Percentiles rank a stretch among this genome's conserved stretches.
phyloP scores from a whole-genome alignment of 2,888 invertebrate species.

The Agrotis segetum region DNA sequence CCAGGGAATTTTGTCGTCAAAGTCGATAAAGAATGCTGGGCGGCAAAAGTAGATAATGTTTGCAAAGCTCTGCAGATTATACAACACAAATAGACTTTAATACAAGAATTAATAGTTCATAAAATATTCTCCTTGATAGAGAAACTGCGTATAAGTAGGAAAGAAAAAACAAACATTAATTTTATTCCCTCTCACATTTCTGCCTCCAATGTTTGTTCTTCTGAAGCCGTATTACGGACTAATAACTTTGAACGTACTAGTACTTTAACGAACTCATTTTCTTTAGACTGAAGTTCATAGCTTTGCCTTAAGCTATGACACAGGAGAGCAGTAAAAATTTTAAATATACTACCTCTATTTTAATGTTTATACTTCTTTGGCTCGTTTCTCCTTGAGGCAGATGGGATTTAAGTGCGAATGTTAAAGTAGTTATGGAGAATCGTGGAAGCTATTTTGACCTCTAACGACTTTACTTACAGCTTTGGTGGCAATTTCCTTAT shows the following conservation, averaged over 20 bases:
- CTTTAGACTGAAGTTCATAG: slow-evolving; percentile 16
- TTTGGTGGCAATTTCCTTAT: slow-evolving; percentile 25
- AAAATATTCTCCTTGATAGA: slow-evolving; percentile 22
- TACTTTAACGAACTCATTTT: slow-evolving; percentile 47
- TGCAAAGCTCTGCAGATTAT: neutral
- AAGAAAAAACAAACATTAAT: neutral
- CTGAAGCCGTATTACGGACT: slow-evolving; percentile 9
- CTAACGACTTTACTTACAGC: slow-evolving; percentile 20
- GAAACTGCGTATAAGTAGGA: neutral
- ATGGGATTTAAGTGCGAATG: slow-evolving; percentile 19
- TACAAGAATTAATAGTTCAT: slow-evolving; percentile 22
- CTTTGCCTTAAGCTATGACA: slow-evolving; percentile 45
- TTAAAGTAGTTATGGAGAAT: slow-evolving; percentile 16
- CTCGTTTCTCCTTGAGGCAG: slow-evolving; percentile 26
- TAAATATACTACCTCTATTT: slow-evolving; percentile 45
- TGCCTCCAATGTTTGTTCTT: slow-evolving; percentile 28
- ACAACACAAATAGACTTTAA: slow-evolving; percentile 7
- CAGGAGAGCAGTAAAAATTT: slow-evolving; percentile 31
- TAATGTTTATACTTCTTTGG: slow-evolving; percentile 38
- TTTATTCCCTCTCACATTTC: slow-evolving; percentile 6
- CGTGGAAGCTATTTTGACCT: slow-evolving; percentile 24
- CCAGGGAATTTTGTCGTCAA: neutral
- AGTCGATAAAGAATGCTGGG: neutral
- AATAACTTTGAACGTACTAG: slow-evolving; percentile 40
- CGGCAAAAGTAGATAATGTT: neutral